Conservation (phyloP, 2,888 invertebrate genomes). For the Resseliella maxima region DNA sequence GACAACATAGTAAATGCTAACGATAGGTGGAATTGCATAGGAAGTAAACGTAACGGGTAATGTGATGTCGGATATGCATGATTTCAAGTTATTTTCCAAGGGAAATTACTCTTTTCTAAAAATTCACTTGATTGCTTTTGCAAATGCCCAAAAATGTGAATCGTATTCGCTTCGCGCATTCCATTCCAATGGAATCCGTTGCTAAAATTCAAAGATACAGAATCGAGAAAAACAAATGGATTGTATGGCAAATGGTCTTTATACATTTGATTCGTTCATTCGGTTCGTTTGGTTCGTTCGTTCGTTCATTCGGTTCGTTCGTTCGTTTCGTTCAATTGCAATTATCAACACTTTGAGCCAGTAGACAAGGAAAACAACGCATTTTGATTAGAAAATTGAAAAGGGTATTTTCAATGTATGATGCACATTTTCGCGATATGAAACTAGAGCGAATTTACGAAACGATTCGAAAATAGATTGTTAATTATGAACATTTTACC, state of each 20-base stretch:
- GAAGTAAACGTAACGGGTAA: conserved; percentile 37
- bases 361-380: conserved; percentile 1
- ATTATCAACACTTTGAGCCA: conserved; percentile 19
- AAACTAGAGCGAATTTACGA: neutral
- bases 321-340: neutral
- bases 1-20: neutral
- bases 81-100: conserved; percentile 53
- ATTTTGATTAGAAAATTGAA: conserved; percentile 50
- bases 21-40: neutral
- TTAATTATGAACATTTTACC: conserved; percentile 43
- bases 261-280: neutral
- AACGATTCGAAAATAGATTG: conserved; percentile 43
- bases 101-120: conserved; percentile 51
- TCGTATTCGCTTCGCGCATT: conserved; percentile 36
- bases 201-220: neutral
- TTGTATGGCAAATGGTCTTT: neutral
- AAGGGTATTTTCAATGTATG: conserved; percentile 3
- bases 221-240: neutral
- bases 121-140: neutral
- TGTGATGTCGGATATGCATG: conserved; percentile 53
- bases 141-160: conserved; percentile 38
- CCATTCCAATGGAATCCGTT: neutral
- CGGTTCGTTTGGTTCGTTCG: neutral
- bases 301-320: neutral
- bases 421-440: neutral